phyloP scores from a whole-genome alignment of 2,888 invertebrate genomes.

The Reticulitermes lucifugus region DNA sequence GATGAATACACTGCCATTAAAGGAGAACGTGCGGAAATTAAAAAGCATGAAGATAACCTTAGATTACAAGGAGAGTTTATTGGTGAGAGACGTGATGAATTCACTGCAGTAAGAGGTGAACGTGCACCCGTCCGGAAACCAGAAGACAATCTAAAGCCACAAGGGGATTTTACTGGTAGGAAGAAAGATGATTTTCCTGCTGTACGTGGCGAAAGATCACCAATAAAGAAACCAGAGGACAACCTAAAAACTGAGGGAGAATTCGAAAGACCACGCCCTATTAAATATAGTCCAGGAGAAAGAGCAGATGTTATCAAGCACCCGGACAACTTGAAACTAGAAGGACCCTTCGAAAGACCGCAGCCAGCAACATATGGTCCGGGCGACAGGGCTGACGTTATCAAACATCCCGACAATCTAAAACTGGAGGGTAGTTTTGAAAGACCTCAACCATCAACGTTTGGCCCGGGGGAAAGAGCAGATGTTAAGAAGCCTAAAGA shows the following conservation, averaged over 20 bases:
- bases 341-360: constrained; percentile 66
- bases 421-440: constrained; percentile 60
- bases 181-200: constrained; percentile 53
- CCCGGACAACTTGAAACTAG: constrained; percentile 71
- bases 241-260: constrained; percentile 54
- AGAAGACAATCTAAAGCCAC: constrained; percentile 73
- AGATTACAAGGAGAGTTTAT: constrained; percentile 70
- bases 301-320: constrained; percentile 70
- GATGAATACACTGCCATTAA: constrained; percentile 56
- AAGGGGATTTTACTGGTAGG: constrained; percentile 63
- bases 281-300: constrained; percentile 68
- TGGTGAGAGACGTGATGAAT: constrained; percentile 52
- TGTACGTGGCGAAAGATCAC: constrained; percentile 60
- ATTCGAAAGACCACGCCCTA: constrained; percentile 61
- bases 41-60: constrained; percentile 55
- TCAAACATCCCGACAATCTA: constrained; percentile 61
- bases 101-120: constrained; percentile 46
- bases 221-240: constrained; percentile 57
- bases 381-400: constrained; percentile 59
- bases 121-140: constrained; percentile 58
- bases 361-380: constrained; percentile 59
- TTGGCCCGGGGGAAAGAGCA: constrained; percentile 69
- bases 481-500: constrained; percentile 60
- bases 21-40: constrained; percentile 60
- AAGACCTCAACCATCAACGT: constrained; percentile 59